Evolutionary conservation across 2,888 invertebrate genomes (phyloP).

Genomic region (Rhaphigaster nebulosa): DNA sequence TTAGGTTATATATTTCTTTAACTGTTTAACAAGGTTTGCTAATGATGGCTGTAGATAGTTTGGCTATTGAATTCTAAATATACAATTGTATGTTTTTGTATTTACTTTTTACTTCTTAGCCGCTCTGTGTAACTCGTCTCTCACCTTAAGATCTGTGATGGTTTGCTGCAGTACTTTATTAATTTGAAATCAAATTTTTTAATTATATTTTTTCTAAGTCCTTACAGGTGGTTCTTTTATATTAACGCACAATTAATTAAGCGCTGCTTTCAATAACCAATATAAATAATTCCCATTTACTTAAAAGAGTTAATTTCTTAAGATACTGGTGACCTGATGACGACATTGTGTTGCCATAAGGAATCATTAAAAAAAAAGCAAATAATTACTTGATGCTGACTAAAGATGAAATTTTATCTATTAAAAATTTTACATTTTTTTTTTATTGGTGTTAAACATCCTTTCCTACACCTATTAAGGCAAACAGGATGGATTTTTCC

Average conservation of each 20-base stretch:
- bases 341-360: neutral
- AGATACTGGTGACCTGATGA: neutral
- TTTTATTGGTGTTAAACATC: too few species aligned
- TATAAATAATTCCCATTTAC: neutral
- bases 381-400: neutral
- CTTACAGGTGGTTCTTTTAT: too few species aligned
- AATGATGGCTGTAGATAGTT: too few species aligned
- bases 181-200: too few species aligned
- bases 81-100: neutral
- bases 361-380: neutral
- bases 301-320: neutral
- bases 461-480: too few species aligned
- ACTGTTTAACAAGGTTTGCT: neutral
- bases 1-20: neutral
- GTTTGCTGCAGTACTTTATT: neutral
- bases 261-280: neutral
- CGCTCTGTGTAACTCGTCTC: too few species aligned
- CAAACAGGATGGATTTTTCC: too few species aligned
- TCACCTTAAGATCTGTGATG: neutral
- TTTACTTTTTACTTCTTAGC: neutral
- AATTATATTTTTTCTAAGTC: too few species aligned
- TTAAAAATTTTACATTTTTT: too few species aligned
- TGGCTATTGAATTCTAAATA: neutral
- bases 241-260: too few species aligned
- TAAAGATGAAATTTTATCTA: neutral